Evolutionary conservation across 2,888 invertebrate species (phyloP), one percentile per base, ranked within the genome.

Genomic region (Polydrusus pterygomalis): DNA sequence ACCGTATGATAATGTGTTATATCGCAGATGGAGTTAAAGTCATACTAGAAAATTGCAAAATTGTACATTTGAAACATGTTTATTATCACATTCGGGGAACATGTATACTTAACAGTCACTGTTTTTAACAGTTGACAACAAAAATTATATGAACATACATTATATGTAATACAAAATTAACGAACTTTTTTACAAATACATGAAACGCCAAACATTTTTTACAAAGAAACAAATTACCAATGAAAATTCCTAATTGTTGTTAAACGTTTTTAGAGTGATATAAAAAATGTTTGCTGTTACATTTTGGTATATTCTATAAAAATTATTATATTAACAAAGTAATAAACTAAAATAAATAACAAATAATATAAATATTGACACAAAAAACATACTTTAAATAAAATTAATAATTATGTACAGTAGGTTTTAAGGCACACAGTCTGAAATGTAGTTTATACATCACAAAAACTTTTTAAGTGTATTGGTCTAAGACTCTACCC

Each of bases 41-140:
- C 79, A 79, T 74, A 77, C 82, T 80, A 83, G 81, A 84, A 85
- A 83, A 82, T 82, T 82, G 82, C 81, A 82, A 81, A 84, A 80
- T 80, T 79, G 78, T 82, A 82, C 84, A 85, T 86, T 85, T 86
- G 85, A 86, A 86, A 86, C 85, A 86, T 87, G 85, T 87, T 86
- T 86, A 86, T 86, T 87, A 87, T 86, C 87, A 87, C 86, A 87
- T 85, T 85, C 86, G 85, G 85, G 86, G 84, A 84, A 85, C 84
- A 83, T 84, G 75, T 76, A 78, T 77, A 78, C 77, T 77, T 68
- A 77, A 68, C 71, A 64, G 58, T 68, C 83, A 84, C 84, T 84
- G 85, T 85, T 84, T 83, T 83, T 60, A 70, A 77, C 70, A 68
- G 63, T 51, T 58, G 65, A 69, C 62, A 79, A 56, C 79, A 73